Base-by-base conservation (phyloP, 2,113 vertebrate genomes). In the Cephalopholis sonnerati region DNA sequence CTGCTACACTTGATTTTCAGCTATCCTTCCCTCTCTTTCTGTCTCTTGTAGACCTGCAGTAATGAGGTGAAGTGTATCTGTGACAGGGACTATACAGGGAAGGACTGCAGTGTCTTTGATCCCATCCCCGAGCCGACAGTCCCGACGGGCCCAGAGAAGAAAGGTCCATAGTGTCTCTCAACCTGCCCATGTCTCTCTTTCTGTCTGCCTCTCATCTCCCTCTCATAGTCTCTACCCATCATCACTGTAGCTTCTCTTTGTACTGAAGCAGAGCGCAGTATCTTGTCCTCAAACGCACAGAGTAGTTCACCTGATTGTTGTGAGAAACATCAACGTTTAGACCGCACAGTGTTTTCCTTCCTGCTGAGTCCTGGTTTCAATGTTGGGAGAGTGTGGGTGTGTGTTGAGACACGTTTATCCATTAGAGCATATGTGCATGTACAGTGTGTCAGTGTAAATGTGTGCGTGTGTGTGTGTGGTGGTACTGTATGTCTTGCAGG, bases 11-110 rank as follows among this genome's bases (percentile, higher is more conserved):
- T 48, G 25, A 18, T 41, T 36, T 63, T 24, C 10, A 15, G 58
- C 59, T 64, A 39, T 48, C 71, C 44, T 13, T 24, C 27, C 24
- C 15, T 73, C 44, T 68, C 44, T 68, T 7, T 50, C 25, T 72
- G 76, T 78, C 4, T 27, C 22, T 72, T 17, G 0, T 64, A 98
- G 97, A 97, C 97, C 22, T 99, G 98, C 94, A 99, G 98, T 86
- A 99, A 98, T 0, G 97, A 99, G 87, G 98, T 97, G 82, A 98
- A 97, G 85, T 99, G 97, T 79, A 99, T 99, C 95, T 99, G 98
- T 84, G 95, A 97, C 89, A 76, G 96, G 0, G 97, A 98, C 89
- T 97, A 97, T 96, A 99, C 97, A 0, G 98, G 98, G 81, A 99
- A 98, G 93, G 97, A 99, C 94, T 99, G 97, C 96, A 99, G 97